Base-by-base conservation (phyloP, 2,113 vertebrate species). In the Sebastes schlegelii region DNA sequence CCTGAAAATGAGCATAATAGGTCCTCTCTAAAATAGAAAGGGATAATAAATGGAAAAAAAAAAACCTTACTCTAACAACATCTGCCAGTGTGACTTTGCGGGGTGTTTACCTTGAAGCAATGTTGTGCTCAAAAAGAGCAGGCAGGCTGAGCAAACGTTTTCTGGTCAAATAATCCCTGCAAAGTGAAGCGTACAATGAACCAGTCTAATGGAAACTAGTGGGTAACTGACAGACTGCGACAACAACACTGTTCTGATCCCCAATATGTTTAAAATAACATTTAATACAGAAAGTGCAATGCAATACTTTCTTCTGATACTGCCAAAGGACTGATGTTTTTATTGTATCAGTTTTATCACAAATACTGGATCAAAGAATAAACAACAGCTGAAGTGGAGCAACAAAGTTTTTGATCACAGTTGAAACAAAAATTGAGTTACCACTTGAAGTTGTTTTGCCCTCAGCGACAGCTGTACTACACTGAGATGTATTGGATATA, bases 341-440 rank as follows among this genome's bases (percentile, higher is more conserved):
- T 69, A 55, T 51, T 73, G 23, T 68, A 70, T 70, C 34, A 49
- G 40, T 82, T 80, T 57, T 67, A 46, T 67, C 63, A 23, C 45
- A 60, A 79, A 76, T 7, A 52, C 55, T 77, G 43, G 6, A 81
- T 86, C 52, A 82, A n/a, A 65, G 62, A 73, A 16, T 26, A 26
- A 76, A 19, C 48, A 78, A 46, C 63, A 49, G 61, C 43, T 70
- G 19, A 49, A 51, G 34, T 76, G 79, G n/a, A 40, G 46, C 19
- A 42, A 8, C 13, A n/a, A 45, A 76, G 13, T 64, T 79, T 85
- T 76, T 5, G 12, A 79, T 67, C 55, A 55, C 42, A 42, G 46
- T 52, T 67, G 34, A 62, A 79, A 76, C 55, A 69, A 48, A 73
- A 76, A 84, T 70, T 80, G 77, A 82, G 77, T 84, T 74, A 62